Evolutionary conservation across 2,113 vertebrate species (phyloP).

Genomic region (Rhinopomastus cyanomelas): DNA sequence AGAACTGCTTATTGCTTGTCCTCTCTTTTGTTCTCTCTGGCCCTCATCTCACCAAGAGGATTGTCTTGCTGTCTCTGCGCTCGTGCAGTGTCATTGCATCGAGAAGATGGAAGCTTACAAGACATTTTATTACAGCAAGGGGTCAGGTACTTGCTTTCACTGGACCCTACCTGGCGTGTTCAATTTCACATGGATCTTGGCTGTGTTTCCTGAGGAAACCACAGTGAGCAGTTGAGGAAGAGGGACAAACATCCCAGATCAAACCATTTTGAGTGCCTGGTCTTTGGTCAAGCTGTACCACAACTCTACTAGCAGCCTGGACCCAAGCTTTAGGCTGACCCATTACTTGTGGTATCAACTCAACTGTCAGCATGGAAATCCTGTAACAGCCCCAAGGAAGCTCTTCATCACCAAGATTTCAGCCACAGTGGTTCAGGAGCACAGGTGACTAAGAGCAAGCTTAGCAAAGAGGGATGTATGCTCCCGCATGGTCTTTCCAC

Average conservation of each 20-base stretch:
- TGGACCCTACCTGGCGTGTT: background rate
- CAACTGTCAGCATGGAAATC: background rate
- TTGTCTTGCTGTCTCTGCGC: background rate
- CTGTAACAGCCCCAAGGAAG: background rate
- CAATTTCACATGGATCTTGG: background rate
- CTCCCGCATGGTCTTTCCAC: background rate
- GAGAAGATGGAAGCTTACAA: background rate
- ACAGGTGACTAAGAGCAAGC: background rate
- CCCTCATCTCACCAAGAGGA: background rate
- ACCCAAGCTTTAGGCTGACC: background rate
- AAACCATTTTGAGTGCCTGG: background rate
- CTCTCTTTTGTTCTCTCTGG: background rate
- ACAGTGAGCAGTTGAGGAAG: background rate
- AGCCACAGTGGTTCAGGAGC: background rate
- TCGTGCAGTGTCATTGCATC: background rate
- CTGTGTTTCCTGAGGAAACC: background rate
- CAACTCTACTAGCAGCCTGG: background rate
- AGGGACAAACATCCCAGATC: background rate
- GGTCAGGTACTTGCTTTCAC: background rate
- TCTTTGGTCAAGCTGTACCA: background rate
- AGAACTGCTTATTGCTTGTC: background rate
- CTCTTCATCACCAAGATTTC: background rate
- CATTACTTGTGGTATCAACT: background rate
- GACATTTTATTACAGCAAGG: background rate
- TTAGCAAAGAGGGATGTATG: background rate